Conservation (phyloP, 2,113 vertebrate species). For the Oplegnathus fasciatus region DNA sequence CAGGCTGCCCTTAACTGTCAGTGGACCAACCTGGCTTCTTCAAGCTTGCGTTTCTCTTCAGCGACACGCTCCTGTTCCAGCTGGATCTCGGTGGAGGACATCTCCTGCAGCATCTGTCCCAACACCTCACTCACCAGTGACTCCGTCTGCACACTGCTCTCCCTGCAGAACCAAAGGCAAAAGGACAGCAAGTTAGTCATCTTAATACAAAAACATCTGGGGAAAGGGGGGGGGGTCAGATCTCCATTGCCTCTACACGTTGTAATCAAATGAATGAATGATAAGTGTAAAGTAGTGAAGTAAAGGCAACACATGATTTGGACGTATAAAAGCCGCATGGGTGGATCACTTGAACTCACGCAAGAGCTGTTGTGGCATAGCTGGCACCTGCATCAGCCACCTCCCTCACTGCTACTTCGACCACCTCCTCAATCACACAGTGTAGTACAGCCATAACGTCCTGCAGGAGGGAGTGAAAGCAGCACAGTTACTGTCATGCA, state of each 20-base stretch:
- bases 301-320: neutral
- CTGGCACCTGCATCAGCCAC: conserved; percentile 77
- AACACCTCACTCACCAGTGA: conserved; percentile 84
- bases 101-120: conserved; percentile 81
- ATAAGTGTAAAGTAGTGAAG: neutral
- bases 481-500: neutral
- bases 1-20: neutral
- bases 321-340: neutral
- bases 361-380: conserved; percentile 84
- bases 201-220: neutral
- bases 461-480: conserved; percentile 68
- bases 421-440: conserved; percentile 86
- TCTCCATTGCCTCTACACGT: neutral
- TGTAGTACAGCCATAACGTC: conserved; percentile 87
- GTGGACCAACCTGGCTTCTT: conserved; percentile 88
- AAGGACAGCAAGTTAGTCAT: neutral
- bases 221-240: too few relatives aligned
- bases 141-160: conserved; percentile 82
- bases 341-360: conserved; percentile 78
- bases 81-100: conserved; percentile 77
- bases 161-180: conserved; percentile 74
- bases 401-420: conserved; percentile 85
- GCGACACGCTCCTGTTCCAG: conserved; percentile 84
- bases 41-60: conserved; percentile 86
- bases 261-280: neutral